Evolutionary conservation across 2,888 invertebrate species (phyloP), one percentile per base, ranked within the genome.

Genomic region (Lochmaea crataegi): DNA sequence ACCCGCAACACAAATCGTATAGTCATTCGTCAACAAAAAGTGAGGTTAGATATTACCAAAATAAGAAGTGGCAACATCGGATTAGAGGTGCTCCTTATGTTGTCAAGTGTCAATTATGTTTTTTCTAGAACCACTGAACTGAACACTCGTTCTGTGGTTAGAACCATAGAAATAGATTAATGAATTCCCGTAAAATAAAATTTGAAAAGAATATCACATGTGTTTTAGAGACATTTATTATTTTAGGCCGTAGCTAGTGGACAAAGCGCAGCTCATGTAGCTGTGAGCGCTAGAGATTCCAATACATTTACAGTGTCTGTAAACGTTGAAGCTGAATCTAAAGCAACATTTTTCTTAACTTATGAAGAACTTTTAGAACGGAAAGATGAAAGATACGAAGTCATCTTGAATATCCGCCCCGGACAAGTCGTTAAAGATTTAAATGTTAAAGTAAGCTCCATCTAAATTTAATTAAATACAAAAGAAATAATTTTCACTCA

Each of bases 311-410:
- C 89, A 6, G 90, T 92, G 1, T 88, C 90, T 0, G 90, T 92
- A 61, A 92, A 92, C 81, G 88, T 93, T 9, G 92, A 91, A 75
- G 87, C 91, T 0, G 85, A 87, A 63, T 88, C 88, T 11, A 89
- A 89, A 70, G 91, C 90, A 0, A 86, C 88, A 1, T 94, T 94
- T 84, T 91, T 91, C 80, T 84, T 93, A 77, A 92, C 90, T 0
- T 94, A 94, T 83, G 92, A 93, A 82, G 92, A 93, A 84, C 80
- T 93, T 56, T 84, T 94, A 63, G 85, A 89, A 14, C 88, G 93
- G 4, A 88, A 89, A 70, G 88, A 90, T 74, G 90, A 91, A 4
- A 88, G 89, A 2, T 94, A 93, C 86, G 91, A 92, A 80, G 90
- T 91, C 80, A 89, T 90, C n/a, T 88, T 93, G 71, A 91, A 92